Conservation (phyloP, 2,113 vertebrate species). For the Cairina moschata region DNA sequence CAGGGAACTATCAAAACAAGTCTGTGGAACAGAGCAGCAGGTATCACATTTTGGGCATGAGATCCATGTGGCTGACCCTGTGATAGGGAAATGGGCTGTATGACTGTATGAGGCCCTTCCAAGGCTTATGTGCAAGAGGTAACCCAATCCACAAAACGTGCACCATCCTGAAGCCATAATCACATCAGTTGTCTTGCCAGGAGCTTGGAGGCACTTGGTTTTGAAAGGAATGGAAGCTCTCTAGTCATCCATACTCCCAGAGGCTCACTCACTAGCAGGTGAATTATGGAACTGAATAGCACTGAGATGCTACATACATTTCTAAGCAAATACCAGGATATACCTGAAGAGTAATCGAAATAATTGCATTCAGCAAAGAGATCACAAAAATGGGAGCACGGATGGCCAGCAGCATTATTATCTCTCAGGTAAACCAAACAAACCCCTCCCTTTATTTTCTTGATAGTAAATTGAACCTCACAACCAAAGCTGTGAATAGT, state of each 20-base stretch:
- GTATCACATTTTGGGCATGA: neutral
- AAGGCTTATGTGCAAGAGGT: neutral
- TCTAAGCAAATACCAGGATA: neutral
- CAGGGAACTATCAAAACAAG: neutral
- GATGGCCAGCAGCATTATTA: neutral
- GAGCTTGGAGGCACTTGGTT: neutral
- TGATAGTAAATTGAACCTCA: neutral
- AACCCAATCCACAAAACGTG: neutral
- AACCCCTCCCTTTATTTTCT: neutral
- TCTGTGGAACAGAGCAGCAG: neutral
- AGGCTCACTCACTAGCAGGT: neutral
- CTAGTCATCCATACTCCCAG: neutral
- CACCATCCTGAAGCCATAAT: neutral
- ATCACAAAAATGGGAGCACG: neutral
- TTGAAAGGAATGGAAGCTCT: neutral
- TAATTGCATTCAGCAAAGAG: neutral
- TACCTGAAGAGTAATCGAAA: neutral
- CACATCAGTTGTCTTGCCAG: neutral
- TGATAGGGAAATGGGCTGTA: neutral
- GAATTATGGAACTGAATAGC: neutral
- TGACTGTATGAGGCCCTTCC: neutral
- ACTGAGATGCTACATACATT: neutral
- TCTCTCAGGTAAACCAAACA: neutral
- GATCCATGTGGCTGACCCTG: accelerated
- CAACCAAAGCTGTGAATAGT: conserved; percentile 7